Evolutionary conservation across 2,113 vertebrate genomes (phyloP), one percentile per base, ranked within the genome.

Genomic region (Aegithalos caudatus): DNA sequence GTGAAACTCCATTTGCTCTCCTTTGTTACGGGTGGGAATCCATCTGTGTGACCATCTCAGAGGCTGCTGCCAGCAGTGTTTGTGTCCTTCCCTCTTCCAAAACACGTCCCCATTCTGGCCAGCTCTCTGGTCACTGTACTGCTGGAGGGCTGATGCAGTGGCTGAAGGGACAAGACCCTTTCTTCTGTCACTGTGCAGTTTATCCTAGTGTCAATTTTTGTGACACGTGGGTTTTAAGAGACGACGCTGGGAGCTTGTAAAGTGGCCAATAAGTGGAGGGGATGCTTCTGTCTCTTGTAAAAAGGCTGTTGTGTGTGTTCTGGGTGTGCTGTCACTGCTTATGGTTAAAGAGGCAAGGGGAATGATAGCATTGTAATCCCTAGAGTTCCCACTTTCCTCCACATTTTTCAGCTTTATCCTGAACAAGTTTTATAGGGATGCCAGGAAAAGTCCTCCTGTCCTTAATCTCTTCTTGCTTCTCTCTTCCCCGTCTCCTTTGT

Each of bases 51-150:
- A 62, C 0, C 3, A 24, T 54, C 47, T 78, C 37, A 24, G 74
- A 2, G 57, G 60, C 65, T 74, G 14, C 69, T 50, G 19, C 5
- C 12, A 33, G 69, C 64, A 70, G 2, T 12, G 2, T 45, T 78
- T 11, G 3, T 47, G 42, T 66, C 51, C 27, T 90, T 73, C 27
- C 40, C 20, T 6, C 14, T 74, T 40, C 47, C 38, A 60, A 31
- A 61, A 20, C 1, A 5, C 0, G 31, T 50, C 29, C 14, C 3
- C 47, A 10, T 70, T 78, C 9, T 2, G 2, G 4, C n/a, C 23
- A 47, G 65, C 50, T 48, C 40, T 1, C 21, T 2, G 7, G 6
- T n/a, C 0, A 0, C 38, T 42, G 12, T 13, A 0, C 0, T 4
- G 0, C 3, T 54, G 38, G 70, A 14, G 37, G 69, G 45, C 60